Conservation (phyloP, 2,888 invertebrate species). For the Drosophila stalkeri region DNA sequence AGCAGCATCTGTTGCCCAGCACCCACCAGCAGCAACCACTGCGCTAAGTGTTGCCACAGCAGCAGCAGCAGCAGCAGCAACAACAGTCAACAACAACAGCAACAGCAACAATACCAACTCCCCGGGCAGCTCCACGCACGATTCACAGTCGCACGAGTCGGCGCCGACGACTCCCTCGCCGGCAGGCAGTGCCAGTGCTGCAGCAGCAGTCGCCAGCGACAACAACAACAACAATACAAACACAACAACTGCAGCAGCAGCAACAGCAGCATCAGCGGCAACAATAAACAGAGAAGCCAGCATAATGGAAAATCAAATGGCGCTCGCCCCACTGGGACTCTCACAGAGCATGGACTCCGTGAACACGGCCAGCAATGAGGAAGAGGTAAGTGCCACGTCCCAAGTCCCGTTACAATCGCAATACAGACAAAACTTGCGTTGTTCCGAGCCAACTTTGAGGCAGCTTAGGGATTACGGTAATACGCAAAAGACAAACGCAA, state of each 20-base stretch:
- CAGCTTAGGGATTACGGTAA: slow-evolving; percentile 45
- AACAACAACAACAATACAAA: slow-evolving; percentile 75
- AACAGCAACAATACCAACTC: slow-evolving; percentile 52
- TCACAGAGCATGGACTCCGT: slow-evolving; percentile 99
- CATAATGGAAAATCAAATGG: slow-evolving; percentile 86
- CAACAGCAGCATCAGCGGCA: slow-evolving; percentile 57
- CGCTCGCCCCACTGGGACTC: slow-evolving; percentile 90
- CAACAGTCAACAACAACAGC: slow-evolving; percentile 36
- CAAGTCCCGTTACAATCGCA: background rate
- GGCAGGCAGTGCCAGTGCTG: slow-evolving; percentile 66
- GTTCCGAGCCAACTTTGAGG: slow-evolving; percentile 17
- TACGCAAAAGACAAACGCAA: slow-evolving; percentile 7
- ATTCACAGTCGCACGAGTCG: slow-evolving; percentile 74
- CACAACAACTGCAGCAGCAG: slow-evolving; percentile 69
- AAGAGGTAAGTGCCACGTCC: slow-evolving; percentile 92
- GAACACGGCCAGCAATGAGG: slow-evolving; percentile 97
- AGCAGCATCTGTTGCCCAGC: slow-evolving; percentile 35
- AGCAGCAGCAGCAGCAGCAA: slow-evolving; percentile 39
- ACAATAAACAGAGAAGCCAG: slow-evolving; percentile 73
- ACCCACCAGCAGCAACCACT: slow-evolving; percentile 43
- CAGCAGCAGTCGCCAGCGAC: slow-evolving; percentile 69
- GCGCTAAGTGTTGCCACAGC: slow-evolving; percentile 49
- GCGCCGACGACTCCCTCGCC: slow-evolving; percentile 79
- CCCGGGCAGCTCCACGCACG: slow-evolving; percentile 74
- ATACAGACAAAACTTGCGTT: slow-evolving; percentile 3